Evolutionary conservation across 2,797 vertebrate genomes (phyloP), one percentile per base, ranked within the genome.

Genomic region (Lepus oiostolus): DNA sequence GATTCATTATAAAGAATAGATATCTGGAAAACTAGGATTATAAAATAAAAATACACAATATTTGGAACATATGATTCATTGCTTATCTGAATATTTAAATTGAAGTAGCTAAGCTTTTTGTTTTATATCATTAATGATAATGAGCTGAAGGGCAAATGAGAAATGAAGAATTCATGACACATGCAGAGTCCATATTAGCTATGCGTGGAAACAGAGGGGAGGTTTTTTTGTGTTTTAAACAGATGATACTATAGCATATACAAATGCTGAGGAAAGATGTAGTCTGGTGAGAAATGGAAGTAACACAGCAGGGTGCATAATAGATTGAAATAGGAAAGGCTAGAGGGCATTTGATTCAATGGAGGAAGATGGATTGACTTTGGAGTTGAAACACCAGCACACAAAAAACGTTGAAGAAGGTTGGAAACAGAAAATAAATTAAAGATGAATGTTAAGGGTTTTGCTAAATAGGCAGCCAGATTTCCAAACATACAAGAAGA

Each of bases 321-420:
- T 11, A 28, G 71, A 72, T 16, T 54, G 32, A 91, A 16, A n/a
- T 17, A 30, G 1, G 19, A 86, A 90, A 80, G 10, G 8, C 47
- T 22, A 8, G 24, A 67, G 32, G 12, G 3, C n/a, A 7, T 65
- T 91, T 68, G 30, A 50, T 12, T 88, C 35, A 60, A 16, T 50
- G 30, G n/a, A 75, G 82, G 47, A 75, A 11, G 50, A 87, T 65
- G 52, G 35, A 54, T 28, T 93, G 71, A 70, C 26, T 95, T 74
- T 58, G 35, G 12, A 94, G 54, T 21, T 28, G 42, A 79, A 26
- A 80, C 10, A 16, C 1, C 26, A 68, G 12, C 17, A 81, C 60
- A 4, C 7, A 63, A 68, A 30, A 63, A 68, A 30, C 9, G 42
- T 58, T 9, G 30, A 85, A 65, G 30, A 17, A 24, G 8, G 9